Conservation (phyloP, 2,888 invertebrate species). For the Antheraea yamamai region DNA sequence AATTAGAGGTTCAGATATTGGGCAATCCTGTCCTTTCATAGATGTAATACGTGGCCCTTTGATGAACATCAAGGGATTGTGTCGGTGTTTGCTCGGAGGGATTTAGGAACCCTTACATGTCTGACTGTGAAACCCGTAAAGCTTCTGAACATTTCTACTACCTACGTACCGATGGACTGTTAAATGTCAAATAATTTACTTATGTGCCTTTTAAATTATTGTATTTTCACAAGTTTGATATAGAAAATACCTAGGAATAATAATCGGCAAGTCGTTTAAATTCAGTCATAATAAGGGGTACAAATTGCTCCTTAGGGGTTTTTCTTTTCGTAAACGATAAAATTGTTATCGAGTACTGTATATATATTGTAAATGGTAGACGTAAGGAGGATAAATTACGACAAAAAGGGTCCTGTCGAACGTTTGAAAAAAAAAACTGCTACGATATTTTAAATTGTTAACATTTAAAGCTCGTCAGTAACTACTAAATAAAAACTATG, state of each 20-base stretch:
- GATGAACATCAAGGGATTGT: constrained; percentile 56
- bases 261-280: too few relatives aligned
- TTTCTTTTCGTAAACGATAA: too few relatives aligned
- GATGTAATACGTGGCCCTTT: constrained; percentile 56
- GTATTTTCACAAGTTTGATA: neutral
- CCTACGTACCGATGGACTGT: constrained; percentile 1
- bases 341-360: too few relatives aligned
- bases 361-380: too few relatives aligned
- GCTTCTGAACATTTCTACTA: constrained; percentile 25
- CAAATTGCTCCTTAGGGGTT: too few relatives aligned
- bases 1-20: constrained; percentile 54
- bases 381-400: too few relatives aligned
- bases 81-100: constrained; percentile 51
- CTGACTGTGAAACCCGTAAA: constrained; percentile 41
- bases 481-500: too few relatives aligned
- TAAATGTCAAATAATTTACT: neutral
- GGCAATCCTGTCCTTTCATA: constrained; percentile 56
- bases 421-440: too few relatives aligned
- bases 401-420: too few relatives aligned
- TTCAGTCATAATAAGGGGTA: too few relatives aligned
- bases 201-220: neutral
- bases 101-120: constrained; percentile 56
- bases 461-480: too few relatives aligned
- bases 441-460: too few relatives aligned
- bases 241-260: neutral